phyloP scores from a whole-genome alignment of 2,888 invertebrate species.

The Catotricha subobsoleta region DNA sequence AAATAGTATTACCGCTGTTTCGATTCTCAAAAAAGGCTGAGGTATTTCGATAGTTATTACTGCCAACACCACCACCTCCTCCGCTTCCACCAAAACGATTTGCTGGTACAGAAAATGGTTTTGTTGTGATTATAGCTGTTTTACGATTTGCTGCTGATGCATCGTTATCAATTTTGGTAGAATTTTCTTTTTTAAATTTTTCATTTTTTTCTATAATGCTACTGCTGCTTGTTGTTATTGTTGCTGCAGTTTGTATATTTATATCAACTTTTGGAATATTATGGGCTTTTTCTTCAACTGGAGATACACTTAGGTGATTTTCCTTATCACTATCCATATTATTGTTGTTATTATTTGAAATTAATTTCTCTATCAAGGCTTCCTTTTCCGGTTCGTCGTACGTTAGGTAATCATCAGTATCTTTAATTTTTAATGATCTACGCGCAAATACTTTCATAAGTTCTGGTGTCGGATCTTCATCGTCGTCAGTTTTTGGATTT shows the following conservation, averaged over 20 bases:
- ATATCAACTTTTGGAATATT: constrained; percentile 23
- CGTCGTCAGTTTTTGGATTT: constrained; percentile 17
- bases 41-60: constrained; percentile 9
- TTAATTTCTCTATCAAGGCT: constrained; percentile 13
- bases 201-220: constrained; percentile 16
- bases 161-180: constrained; percentile 9
- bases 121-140: constrained; percentile 13
- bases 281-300: constrained; percentile 31
- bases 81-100: constrained; percentile 8
- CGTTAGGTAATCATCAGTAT: constrained; percentile 43
- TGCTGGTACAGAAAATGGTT: constrained; percentile 9
- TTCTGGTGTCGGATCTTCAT: constrained; percentile 52
- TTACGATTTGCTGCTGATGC: constrained; percentile 4
- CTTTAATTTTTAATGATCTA: constrained; percentile 62
- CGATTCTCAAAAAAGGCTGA: constrained; percentile 7
- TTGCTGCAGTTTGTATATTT: constrained; percentile 14
- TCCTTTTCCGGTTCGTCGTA: constrained; percentile 29
- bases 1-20: constrained; percentile 4
- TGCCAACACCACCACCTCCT: background rate
- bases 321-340: constrained; percentile 57
- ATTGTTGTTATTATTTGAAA: constrained; percentile 24
- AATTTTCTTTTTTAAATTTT: constrained; percentile 13
- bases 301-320: constrained; percentile 44
- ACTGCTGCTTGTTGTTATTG: constrained; percentile 12
- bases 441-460: constrained; percentile 67